phyloP scores from a whole-genome alignment of 2,888 invertebrate species.

The Oligia fasciuncula region DNA sequence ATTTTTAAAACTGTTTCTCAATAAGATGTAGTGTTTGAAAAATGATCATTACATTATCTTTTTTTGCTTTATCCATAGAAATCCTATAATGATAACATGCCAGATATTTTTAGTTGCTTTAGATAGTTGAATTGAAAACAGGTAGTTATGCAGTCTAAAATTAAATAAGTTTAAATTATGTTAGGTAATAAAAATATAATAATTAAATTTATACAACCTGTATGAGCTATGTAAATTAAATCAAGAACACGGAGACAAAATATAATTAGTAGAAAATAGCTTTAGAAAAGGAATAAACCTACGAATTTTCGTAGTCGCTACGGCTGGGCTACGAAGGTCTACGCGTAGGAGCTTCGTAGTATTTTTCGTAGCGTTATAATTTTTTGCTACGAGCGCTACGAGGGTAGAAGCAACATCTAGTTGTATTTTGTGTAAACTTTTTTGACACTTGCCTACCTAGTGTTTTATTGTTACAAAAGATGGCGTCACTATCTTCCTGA shows the following conservation, averaged over 20 bases:
- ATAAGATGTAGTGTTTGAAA: neutral
- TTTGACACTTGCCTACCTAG: neutral
- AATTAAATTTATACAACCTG: neutral
- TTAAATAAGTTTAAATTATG: neutral
- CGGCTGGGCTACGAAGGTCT: constrained; percentile 26
- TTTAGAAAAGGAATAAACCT: neutral
- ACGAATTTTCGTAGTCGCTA: constrained; percentile 20
- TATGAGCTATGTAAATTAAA: neutral
- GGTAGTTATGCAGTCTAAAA: neutral
- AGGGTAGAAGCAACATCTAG: constrained; percentile 21
- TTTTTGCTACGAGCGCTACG: constrained; percentile 12
- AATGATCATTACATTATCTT: neutral
- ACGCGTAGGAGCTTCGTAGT: constrained; percentile 19
- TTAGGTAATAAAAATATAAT: neutral
- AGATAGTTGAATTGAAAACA: neutral
- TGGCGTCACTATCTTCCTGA: neutral
- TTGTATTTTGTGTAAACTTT: neutral
- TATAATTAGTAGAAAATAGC: neutral
- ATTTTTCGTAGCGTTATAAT: constrained; percentile 23
- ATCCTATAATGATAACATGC: neutral
- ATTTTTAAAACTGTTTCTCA: neutral
- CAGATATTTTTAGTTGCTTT: neutral
- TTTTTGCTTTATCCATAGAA: neutral
- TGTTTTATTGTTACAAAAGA: neutral
- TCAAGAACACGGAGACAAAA: neutral